Evolutionary conservation across 2,888 invertebrate species (phyloP), one percentile per base, ranked within the genome.

Genomic region (Blera fallax): DNA sequence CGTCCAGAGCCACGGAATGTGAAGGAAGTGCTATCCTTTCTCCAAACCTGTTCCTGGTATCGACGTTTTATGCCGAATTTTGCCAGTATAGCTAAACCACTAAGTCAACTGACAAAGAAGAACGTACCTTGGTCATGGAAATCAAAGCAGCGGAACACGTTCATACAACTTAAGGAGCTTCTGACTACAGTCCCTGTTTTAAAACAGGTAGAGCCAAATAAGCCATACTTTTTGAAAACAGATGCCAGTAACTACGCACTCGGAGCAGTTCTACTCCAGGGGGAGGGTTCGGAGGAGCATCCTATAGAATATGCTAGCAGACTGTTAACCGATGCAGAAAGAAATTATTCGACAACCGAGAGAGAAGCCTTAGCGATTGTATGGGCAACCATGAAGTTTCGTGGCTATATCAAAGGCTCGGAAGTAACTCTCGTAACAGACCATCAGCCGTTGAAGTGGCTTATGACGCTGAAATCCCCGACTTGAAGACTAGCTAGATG

Each of bases 341-440:
- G 16, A 10, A 64, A 64, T 10, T 45, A 45, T 29, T 64, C 45
- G 2, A 45, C 43, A 10, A 64, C 64, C 1, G 64, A 64, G 0
- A 0, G 29, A 16, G 45, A 64, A 45, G 40, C 34, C 3, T 10
- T 60, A 37, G 60, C 29, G 10, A 37, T 60, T 21, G 40, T 21
- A 2, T 34, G 60, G 60, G 21, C 60, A 37, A 37, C 37, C 2
- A 11, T 34, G 11, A 34, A 34, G 3, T 34, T 34, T 34, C 34
- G 34, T 10, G 34, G 34, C 2, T 69, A 69, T 18, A 69, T 69
- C 16, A 43, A 77, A 60, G 67, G 34, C 1, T n/a, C 60, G 1
- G 34, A 60, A 21, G 18, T 69, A 10, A 52, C 27, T 7, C 14
- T 62, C 3, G 18, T 78, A 7, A 78, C 78, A 10, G 78, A 78